Base-by-base conservation (phyloP, 2,888 invertebrate genomes). In the Pycnomerus fuliginosus region DNA sequence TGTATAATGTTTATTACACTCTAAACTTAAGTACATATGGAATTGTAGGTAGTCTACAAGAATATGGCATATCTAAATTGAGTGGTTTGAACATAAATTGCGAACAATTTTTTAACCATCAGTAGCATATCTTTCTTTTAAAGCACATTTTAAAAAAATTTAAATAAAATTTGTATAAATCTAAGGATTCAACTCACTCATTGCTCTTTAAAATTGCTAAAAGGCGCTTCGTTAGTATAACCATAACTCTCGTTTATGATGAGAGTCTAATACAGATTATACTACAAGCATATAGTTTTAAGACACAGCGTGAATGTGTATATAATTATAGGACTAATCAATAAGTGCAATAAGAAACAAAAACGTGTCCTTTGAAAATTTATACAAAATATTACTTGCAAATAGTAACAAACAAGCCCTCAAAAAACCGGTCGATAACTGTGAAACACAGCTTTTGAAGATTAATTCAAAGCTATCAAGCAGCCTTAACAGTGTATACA, bases 291-390 rank as follows among this genome's bases (percentile, higher is more conserved):
- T 53, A 50, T 57, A 52, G 50, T 60, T 54, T 64, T 70, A 70
- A 70, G 70, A 71, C 69, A 70, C 70, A 64, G 68, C 65, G 69
- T 69, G 69, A 70, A 70, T 63, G 65, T 63, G 62, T 56, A 65
- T n/a, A n/a, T n/a, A 61, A 61, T 59, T 62, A 58, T 58, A 57
- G 59, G 58, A 60, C 53, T 59, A 57, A 60, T 60, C 50, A 53
- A 61, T 44, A 60, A 58, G 61, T 62, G 58, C 52, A 56, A 56
- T 55, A 63, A 66, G 65, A 60, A 62, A 57, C 61, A 58, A 60
- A 54, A 58, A 48, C 45, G 61, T 64, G 62, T 55, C 44, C 43
- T 48, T 35, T 32, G 37, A 28, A 46, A 47, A 44, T 44, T 44
- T 44, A 46, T 49, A 53, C 45, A 44, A 49, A 54, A 57, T 50